Conservation (phyloP, 2,888 invertebrate species). For the Automeris io region DNA sequence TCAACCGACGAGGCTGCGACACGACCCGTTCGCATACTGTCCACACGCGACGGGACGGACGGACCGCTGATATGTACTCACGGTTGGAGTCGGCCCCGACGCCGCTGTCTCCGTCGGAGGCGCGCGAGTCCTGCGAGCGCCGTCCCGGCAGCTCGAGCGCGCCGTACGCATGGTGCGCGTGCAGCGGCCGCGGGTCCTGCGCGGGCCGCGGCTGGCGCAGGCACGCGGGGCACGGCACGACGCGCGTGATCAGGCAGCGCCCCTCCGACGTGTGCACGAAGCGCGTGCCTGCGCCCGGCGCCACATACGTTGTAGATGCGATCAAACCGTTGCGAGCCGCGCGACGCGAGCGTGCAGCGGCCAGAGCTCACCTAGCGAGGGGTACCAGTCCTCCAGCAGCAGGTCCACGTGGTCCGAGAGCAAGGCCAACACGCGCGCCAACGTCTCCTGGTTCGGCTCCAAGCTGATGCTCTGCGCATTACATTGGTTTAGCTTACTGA, state of each 20-base stretch:
- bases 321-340: no score
- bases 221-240: slow-evolving; percentile 95
- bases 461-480: slow-evolving; percentile 79
- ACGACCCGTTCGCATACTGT: no score
- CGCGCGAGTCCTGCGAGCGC: slow-evolving; percentile 82
- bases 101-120: slow-evolving; percentile 92
- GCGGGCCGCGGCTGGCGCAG: no score
- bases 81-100: slow-evolving; percentile 87
- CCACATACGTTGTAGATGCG: not conserved
- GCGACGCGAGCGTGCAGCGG: not conserved
- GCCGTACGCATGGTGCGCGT: slow-evolving; percentile 35
- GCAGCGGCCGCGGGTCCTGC: slow-evolving; percentile 19
- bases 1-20: no score
- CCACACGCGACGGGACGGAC: no score
- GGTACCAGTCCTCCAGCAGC: slow-evolving; percentile 98
- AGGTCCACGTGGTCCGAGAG: slow-evolving; percentile 97
- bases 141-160: slow-evolving; percentile 53
- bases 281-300: slow-evolving; percentile 83
- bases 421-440: slow-evolving; percentile 89
- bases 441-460: slow-evolving; percentile 87
- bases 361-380: slow-evolving; percentile 82
- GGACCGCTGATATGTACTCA: slow-evolving; percentile 17
- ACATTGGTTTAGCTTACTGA: no score
- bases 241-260: slow-evolving; percentile 92
- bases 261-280: slow-evolving; percentile 99